Conservation (phyloP, 2,113 vertebrate genomes). For the Upupa epops region DNA sequence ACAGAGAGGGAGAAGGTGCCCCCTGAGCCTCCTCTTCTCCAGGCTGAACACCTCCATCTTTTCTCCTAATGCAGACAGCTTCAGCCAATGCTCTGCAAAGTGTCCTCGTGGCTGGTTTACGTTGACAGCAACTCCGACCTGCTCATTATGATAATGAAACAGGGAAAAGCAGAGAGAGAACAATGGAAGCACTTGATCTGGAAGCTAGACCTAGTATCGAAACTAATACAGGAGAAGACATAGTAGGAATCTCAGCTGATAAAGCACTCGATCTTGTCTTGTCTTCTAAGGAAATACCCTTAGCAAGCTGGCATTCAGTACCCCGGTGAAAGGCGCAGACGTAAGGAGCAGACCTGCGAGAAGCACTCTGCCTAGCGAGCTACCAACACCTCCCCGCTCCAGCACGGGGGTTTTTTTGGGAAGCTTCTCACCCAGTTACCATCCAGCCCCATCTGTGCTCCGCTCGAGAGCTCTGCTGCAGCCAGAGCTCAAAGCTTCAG, state of each 20-base stretch:
- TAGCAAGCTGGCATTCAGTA: background rate
- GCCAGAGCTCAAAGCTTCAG: slow-evolving; percentile 55
- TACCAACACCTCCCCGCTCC: slow-evolving; percentile 45
- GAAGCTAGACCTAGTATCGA: background rate
- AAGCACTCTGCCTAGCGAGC: slow-evolving; percentile 6
- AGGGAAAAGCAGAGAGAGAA: background rate
- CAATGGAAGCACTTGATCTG: background rate
- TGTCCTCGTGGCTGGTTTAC: background rate
- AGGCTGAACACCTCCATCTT: too few relatives aligned
- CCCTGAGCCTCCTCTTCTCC: too few relatives aligned
- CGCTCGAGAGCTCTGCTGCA: slow-evolving; percentile 46
- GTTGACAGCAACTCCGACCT: background rate
- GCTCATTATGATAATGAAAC: background rate
- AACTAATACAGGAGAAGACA: background rate
- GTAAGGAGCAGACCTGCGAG: background rate
- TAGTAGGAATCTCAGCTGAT: background rate
- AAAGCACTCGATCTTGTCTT: background rate
- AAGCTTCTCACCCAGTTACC: slow-evolving; percentile 40
- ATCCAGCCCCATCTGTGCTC: slow-evolving; percentile 53
- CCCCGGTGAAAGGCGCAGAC: background rate
- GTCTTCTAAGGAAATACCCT: slow-evolving; percentile 16
- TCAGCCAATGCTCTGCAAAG: slow-evolving; percentile 1
- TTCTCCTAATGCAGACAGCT: background rate
- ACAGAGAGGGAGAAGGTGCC: too few relatives aligned
- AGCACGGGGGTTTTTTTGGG: slow-evolving; percentile 35